phyloP scores from a whole-genome alignment of 2,797 vertebrate genomes.

The Cyprinella venusta region DNA sequence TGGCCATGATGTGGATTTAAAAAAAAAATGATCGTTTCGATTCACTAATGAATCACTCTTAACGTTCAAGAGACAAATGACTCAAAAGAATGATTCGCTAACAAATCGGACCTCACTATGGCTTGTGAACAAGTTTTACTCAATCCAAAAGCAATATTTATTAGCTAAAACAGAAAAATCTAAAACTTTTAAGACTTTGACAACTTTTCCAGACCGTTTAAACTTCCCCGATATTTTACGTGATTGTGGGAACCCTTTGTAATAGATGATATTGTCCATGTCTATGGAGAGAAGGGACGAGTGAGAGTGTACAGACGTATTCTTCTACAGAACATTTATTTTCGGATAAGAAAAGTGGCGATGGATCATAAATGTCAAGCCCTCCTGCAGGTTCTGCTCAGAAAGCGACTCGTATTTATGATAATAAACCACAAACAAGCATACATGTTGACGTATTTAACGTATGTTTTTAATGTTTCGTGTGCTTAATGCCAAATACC shows the following conservation, averaged over 20 bases:
- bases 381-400: slow-evolving; percentile 52
- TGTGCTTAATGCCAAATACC: slow-evolving; percentile 81
- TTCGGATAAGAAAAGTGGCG: slow-evolving; percentile 66
- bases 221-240: not conserved
- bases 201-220: not conserved
- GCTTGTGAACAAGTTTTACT: not conserved
- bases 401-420: slow-evolving; percentile 69
- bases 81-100: not conserved
- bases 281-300: slow-evolving; percentile 40
- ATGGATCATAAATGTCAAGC: slow-evolving; percentile 66
- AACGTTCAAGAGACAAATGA: not conserved
- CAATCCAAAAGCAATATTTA: not conserved
- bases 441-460: slow-evolving; percentile 64
- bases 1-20: not conserved
- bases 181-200: not conserved
- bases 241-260: slow-evolving; percentile 10
- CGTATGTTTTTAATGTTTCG: slow-evolving; percentile 65
- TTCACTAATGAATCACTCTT: not conserved
- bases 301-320: slow-evolving; percentile 63
- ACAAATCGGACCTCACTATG: not conserved
- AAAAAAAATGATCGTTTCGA: not conserved
- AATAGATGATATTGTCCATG: not conserved
- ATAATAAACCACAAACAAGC: slow-evolving; percentile 66
- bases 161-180: not conserved
- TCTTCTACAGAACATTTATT: slow-evolving; percentile 78